Evolutionary conservation across 2,888 invertebrate species (phyloP).

Genomic region (Aethes cnicana): DNA sequence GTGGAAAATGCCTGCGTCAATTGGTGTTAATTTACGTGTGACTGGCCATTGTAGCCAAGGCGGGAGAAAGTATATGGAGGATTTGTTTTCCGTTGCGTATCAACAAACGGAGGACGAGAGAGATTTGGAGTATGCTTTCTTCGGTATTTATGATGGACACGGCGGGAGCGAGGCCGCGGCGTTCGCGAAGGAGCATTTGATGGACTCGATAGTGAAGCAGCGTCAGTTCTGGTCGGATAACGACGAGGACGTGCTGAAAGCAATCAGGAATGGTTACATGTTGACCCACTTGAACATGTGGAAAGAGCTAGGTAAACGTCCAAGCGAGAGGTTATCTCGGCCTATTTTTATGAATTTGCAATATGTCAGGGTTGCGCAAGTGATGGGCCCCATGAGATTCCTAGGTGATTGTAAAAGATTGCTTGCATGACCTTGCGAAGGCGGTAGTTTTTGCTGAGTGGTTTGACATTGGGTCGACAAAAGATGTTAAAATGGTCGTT

Average conservation of each 20-base stretch:
- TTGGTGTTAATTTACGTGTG: slow-evolving; percentile 96
- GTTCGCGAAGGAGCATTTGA: slow-evolving; percentile 96
- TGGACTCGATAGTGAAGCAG: slow-evolving; percentile 96
- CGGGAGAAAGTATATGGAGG: slow-evolving; percentile 99
- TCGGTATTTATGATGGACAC: slow-evolving; percentile 98
- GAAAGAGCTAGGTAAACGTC: slow-evolving; percentile 93
- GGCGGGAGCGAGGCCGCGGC: slow-evolving; percentile 98
- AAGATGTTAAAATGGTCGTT: slow-evolving; percentile 59
- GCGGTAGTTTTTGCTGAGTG: slow-evolving; percentile 65
- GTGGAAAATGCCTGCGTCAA: slow-evolving; percentile 87
- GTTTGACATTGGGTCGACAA: slow-evolving; percentile 75
- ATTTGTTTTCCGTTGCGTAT: slow-evolving; percentile 97
- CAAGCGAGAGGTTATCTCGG: slow-evolving; percentile 26
- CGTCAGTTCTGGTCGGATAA: slow-evolving; percentile 96
- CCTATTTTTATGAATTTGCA: slow-evolving; percentile 16
- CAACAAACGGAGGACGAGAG: slow-evolving; percentile 95
- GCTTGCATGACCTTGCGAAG: slow-evolving; percentile 71
- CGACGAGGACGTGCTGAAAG: slow-evolving; percentile 95
- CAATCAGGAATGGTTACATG: slow-evolving; percentile 97
- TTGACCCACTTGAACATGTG: slow-evolving; percentile 98
- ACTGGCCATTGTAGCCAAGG: slow-evolving; percentile 98
- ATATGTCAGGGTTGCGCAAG: slow-evolving; percentile 16
- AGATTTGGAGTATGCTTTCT: slow-evolving; percentile 97
- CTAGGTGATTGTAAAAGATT: slow-evolving; percentile 62
- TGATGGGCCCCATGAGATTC: slow-evolving; percentile 42